Evolutionary conservation across 2,113 vertebrate species (phyloP), one percentile per base, ranked within the genome.

Genomic region (Ceyx cyanopectus): DNA sequence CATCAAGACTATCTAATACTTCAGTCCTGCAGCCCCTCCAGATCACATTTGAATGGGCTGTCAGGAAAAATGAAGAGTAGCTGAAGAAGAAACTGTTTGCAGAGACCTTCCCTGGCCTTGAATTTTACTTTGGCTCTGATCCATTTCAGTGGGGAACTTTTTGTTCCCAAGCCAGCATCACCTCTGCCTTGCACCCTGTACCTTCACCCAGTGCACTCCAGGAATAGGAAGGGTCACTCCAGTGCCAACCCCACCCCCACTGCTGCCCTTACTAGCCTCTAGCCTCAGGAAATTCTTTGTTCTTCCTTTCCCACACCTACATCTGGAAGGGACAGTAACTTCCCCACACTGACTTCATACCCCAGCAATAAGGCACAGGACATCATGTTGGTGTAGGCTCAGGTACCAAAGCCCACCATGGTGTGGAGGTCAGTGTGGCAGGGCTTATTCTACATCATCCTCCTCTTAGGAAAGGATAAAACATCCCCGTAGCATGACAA

Each of bases 161-260:
- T 6, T 4, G 27, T 23, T 85, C 19, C n/a, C 27, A 32, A 45
- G 50, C 8, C 4, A 3, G 21, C 0, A 3, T 19, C 19, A 32
- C 3, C 3, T 29, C 34, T 90, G 7, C 22, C 43, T 81, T 24
- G 8, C 29, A 86, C 12, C 26, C 30, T 22, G 70, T 22, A 22
- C 16, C 5, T 89, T 26, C 37, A 37, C 45, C 17, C 43, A 67
- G 46, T 5, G 6, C 6, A 19, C 5, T 7, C 18, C 2, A 0
- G 22, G 7, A 43, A 67, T 1, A 32, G 12, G 6, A 11, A 69
- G 5, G 8, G 43, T 72, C 26, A 26, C n/a, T 57, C 15, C 29
- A 12, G 14, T 43, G 10, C 24, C 6, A 13, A 12, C 8, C 32
- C 21, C 7, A 37, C 6, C n/a, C 21, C 9, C 0, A 0, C 18